phyloP scores from a whole-genome alignment of 2,888 invertebrate species.

The Hypolimnas misippus region DNA sequence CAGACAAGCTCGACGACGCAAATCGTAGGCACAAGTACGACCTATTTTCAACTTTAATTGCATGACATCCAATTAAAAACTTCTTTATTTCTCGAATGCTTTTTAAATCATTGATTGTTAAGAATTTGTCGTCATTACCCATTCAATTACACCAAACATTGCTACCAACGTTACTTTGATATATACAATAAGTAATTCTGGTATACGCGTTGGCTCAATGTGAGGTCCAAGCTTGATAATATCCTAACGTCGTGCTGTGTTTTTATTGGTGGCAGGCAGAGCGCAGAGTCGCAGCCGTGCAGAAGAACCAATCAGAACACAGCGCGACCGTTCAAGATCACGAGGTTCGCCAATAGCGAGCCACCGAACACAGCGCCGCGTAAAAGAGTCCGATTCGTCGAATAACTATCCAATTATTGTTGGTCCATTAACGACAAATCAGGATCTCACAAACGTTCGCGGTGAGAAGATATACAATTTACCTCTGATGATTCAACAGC shows the following conservation, averaged over 20 bases:
- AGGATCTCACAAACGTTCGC: conserved; percentile 73
- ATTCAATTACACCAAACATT: conserved; percentile 48
- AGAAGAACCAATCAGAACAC: conserved; percentile 84
- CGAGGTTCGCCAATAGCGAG: conserved; percentile 65
- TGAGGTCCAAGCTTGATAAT: conserved; percentile 35
- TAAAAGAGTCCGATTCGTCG: conserved; percentile 85
- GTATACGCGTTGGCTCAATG: conserved; percentile 39
- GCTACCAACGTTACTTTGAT: conserved; percentile 31
- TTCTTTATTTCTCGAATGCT: conserved; percentile 32
- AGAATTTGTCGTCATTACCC: conserved; percentile 71
- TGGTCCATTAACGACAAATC: conserved; percentile 80
- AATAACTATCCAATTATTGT: conserved; percentile 78
- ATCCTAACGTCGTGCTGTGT: conserved; percentile 83
- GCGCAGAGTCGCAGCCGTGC: conserved; percentile 82
- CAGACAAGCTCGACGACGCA: conserved; percentile 95
- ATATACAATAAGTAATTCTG: conserved; percentile 3
- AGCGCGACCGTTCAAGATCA: conserved; percentile 77
- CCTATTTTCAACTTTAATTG: conserved; percentile 65
- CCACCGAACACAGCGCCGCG: conserved; percentile 76
- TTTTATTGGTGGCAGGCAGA: conserved; percentile 84
- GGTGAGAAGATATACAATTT: conserved; percentile 77
- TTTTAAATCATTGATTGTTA: conserved; percentile 37
- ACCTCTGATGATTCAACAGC: conserved; percentile 83
- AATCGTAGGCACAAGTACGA: conserved; percentile 94
- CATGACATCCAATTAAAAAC: conserved; percentile 56